Percentiles rank a stretch among this genome's conserved stretches.
These are phyloP conservation scores for Coracopsis vasa DNA, from an alignment of 2,113 vertebrate species.

Conservation along the genomic window DNA sequence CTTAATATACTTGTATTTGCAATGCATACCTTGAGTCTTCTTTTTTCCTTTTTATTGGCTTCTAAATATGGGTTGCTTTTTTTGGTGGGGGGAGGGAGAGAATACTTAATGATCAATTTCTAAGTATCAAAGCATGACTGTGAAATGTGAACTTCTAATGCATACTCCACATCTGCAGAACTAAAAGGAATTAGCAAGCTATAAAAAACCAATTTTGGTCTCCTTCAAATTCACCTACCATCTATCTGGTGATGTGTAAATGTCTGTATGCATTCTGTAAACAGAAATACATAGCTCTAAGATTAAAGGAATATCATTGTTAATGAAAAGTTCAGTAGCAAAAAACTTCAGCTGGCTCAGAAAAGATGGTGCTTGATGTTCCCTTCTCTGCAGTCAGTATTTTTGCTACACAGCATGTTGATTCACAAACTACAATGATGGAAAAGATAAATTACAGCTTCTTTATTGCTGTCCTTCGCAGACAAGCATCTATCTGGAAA, in stretches of 20 bases:
- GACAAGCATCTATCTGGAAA: fast-evolving
- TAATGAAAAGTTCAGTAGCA: neutral
- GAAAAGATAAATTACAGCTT: neutral
- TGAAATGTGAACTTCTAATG: neutral
- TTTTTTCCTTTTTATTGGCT: neutral
- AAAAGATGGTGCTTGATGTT: neutral
- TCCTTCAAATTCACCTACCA: neutral
- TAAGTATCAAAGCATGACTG: neutral
- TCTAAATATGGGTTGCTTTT: neutral
- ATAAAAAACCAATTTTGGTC: neutral
- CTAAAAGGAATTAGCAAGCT: neutral
- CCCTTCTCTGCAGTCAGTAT: neutral
- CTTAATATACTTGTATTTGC: neutral
- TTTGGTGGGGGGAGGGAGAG: neutral
- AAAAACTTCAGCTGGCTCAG: neutral
- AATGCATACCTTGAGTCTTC: neutral
- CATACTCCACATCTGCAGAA: neutral
- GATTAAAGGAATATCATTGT: constrained; percentile 44
- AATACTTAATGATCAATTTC: neutral
- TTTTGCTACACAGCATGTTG: neutral
- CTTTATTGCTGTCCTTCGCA: neutral
- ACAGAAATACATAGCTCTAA: constrained; percentile 33
- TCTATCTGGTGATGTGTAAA: constrained; percentile 31
- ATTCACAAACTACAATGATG: neutral
- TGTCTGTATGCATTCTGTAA: constrained; percentile 10